phyloP scores from a whole-genome alignment of 2,888 invertebrate genomes.

The Lycia hirtaria region DNA sequence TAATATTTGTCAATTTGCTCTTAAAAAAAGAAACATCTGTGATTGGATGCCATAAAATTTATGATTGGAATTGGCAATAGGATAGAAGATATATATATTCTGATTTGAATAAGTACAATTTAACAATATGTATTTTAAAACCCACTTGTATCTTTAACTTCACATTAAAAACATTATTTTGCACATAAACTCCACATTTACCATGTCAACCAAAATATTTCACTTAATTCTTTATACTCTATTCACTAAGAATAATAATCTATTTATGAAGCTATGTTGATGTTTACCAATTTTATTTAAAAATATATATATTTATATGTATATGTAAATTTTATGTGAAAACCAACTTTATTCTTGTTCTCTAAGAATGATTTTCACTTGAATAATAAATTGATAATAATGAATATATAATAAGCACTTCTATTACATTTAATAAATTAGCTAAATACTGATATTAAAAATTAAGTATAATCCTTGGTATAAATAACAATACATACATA shows the following conservation, averaged over 20 bases:
- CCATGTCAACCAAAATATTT: background rate
- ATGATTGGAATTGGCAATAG: constrained; percentile 34
- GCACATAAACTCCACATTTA: constrained; percentile 1
- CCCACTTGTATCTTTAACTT: background rate
- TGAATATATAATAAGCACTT: constrained; percentile 44
- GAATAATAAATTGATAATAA: constrained; percentile 14
- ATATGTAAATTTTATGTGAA: constrained; percentile 1
- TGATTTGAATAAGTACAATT: background rate
- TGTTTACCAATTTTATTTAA: constrained; percentile 20
- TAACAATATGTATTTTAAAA: background rate
- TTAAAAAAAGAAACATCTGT: constrained; percentile 32
- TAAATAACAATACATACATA: background rate
- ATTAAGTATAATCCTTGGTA: background rate
- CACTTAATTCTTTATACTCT: background rate
- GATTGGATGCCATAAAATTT: constrained; percentile 38
- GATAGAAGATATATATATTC: constrained; percentile 3
- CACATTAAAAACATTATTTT: background rate
- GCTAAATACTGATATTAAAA: constrained; percentile 48
- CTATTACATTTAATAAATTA: constrained; percentile 51
- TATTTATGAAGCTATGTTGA: background rate
- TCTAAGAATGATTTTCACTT: constrained; percentile 4
- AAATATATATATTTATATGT: constrained; percentile 2
- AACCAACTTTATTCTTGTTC: background rate
- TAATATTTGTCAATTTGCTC: constrained; percentile 29
- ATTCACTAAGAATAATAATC: background rate